Conservation (phyloP, 1,140 invertebrate genomes). For the Zophobas morio region DNA sequence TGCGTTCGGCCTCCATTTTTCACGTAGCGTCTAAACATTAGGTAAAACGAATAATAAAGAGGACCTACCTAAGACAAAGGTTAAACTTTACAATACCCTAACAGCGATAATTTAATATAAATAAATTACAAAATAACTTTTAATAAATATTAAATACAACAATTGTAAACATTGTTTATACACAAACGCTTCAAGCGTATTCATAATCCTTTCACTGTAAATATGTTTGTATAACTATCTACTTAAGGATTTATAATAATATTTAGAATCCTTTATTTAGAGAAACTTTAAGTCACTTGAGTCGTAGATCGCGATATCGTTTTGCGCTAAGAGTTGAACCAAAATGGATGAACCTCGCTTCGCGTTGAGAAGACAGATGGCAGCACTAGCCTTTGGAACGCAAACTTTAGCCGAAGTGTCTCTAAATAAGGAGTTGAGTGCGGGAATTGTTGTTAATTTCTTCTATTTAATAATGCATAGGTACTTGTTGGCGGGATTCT, state of each 20-base stretch:
- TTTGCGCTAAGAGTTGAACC: constrained; percentile 9
- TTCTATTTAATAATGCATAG: constrained; percentile 52
- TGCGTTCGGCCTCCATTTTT: not conserved
- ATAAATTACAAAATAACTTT: constrained; percentile 51
- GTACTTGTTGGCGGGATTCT: constrained; percentile 57
- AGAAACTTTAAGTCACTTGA: constrained; percentile 37
- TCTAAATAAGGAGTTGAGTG: constrained; percentile 28
- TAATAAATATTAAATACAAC: constrained; percentile 55
- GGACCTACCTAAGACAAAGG: constrained; percentile 27
- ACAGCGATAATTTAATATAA: constrained; percentile 32
- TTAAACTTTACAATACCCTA: constrained; percentile 37
- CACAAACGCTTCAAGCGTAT: constrained; percentile 53
- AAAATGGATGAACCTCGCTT: not conserved
- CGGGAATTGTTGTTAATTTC: constrained; percentile 7
- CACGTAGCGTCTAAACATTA: constrained; percentile 22
- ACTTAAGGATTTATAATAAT: constrained; percentile 44
- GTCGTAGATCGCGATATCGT: constrained; percentile 31
- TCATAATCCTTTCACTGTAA: constrained; percentile 40
- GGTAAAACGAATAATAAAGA: constrained; percentile 30
- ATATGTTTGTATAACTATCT: constrained; percentile 36
- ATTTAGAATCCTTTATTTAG: constrained; percentile 46
- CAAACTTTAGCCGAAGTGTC: constrained; percentile 38
- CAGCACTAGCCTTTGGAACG: constrained; percentile 35
- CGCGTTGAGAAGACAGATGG: constrained; percentile 15
- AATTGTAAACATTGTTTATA: constrained; percentile 57